These are phyloP conservation scores for Elysia crispata DNA, from an alignment of 2,888 invertebrate genomes.

Conservation along the genomic window DNA sequence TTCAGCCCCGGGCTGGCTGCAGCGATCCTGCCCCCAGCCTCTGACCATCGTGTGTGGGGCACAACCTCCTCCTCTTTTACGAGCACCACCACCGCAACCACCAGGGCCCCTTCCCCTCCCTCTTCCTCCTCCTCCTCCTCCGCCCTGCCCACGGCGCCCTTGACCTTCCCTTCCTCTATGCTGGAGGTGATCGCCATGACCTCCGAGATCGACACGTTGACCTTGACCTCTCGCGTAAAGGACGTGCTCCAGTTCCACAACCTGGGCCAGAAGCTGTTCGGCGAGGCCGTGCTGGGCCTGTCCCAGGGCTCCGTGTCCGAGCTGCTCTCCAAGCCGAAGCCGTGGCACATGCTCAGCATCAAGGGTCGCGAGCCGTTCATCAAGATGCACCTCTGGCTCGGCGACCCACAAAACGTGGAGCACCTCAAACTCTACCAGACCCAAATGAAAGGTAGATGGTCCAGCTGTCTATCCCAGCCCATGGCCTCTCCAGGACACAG, in stretches of 20 bases:
- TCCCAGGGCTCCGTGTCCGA: slow-evolving; percentile 97
- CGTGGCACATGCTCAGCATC: slow-evolving; percentile 99
- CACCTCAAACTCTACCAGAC: slow-evolving; percentile 84
- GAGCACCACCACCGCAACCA: slow-evolving; percentile 80
- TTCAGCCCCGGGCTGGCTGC: slow-evolving; percentile 9
- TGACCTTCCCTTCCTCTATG: slow-evolving; percentile 88
- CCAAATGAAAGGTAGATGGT: slow-evolving; percentile 74
- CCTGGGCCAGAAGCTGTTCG: slow-evolving; percentile 98
- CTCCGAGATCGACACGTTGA: slow-evolving; percentile 96
- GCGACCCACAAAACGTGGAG: slow-evolving; percentile 96
- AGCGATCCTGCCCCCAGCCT: slow-evolving; percentile 2
- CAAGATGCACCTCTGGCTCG: slow-evolving; percentile 91
- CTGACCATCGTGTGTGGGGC: slow-evolving; percentile 36
- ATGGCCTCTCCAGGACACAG: too few relatives aligned
- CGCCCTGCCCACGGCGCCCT: slow-evolving; percentile 79
- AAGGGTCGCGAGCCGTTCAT: slow-evolving; percentile 90
- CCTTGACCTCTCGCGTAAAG: slow-evolving; percentile 97
- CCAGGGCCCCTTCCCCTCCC: slow-evolving; percentile 79
- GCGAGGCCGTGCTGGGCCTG: slow-evolving; percentile 96
- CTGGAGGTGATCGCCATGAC: slow-evolving; percentile 98
- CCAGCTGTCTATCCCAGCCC: slow-evolving; percentile 23
- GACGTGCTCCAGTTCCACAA: slow-evolving; percentile 97
- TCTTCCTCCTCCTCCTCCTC: too few relatives aligned
- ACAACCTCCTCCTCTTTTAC: slow-evolving; percentile 74
- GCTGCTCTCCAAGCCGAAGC: slow-evolving; percentile 96